A percentile compares a stretch with the other conserved stretches of the same genome.
phyloP scores from a whole-genome alignment of 2,113 vertebrate genomes.

The Raphicerus campestris region DNA sequence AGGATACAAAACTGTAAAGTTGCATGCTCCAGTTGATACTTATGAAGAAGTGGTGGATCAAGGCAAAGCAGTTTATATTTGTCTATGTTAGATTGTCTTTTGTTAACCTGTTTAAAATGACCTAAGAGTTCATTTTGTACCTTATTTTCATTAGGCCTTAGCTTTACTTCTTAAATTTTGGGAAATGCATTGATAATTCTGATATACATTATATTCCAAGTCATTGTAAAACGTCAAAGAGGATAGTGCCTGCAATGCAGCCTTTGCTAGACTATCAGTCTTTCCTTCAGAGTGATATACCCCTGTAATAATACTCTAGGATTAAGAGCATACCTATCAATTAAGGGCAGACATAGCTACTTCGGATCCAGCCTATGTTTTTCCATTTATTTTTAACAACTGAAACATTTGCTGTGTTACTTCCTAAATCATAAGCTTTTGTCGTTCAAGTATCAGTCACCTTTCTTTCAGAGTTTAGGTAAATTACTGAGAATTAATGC shows the following conservation, averaged over 20 bases:
- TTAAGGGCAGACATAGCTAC: not conserved
- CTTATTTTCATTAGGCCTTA: not conserved
- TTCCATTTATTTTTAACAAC: not conserved
- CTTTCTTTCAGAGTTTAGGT: not conserved
- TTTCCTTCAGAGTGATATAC: not conserved
- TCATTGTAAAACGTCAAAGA: not conserved
- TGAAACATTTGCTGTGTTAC: not conserved
- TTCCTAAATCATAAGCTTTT: not conserved
- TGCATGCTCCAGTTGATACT: not conserved
- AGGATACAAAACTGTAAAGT: not conserved
- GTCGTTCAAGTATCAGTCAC: not conserved
- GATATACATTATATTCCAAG: not conserved
- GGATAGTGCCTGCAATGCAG: not conserved
- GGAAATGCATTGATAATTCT: not conserved
- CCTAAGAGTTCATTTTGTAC: not conserved
- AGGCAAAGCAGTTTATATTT: not conserved
- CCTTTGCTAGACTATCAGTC: not conserved
- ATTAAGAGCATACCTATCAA: not conserved
- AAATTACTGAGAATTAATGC: not conserved
- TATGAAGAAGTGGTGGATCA: not conserved
- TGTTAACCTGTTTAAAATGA: not conserved
- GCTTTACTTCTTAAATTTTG: not conserved
- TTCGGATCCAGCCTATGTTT: not conserved
- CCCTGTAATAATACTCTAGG: not conserved
- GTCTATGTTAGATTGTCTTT: not conserved